Conservation (phyloP, 92 coral and sea anemone genomes). For the Porites cylindrica region DNA sequence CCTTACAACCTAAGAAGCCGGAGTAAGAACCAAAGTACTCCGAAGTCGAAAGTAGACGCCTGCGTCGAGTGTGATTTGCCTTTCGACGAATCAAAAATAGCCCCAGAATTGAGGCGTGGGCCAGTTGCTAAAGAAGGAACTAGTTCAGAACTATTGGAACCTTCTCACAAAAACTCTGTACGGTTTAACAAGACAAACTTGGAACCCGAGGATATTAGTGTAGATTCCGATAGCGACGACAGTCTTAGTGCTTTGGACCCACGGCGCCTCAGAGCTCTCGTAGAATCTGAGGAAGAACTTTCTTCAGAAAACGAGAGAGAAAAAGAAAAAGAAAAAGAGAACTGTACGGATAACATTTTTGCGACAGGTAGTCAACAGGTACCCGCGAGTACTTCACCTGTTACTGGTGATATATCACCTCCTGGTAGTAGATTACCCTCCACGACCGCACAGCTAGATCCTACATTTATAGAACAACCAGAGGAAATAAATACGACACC, state of each 20-base stretch:
- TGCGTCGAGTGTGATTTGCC: slow-evolving; percentile 34
- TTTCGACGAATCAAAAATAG: slow-evolving; percentile 24
- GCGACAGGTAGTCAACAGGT: too few relatives aligned
- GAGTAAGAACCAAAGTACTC: not conserved
- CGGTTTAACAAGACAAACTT: not conserved
- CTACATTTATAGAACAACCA: too few relatives aligned
- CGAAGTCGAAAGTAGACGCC: slow-evolving; percentile 13
- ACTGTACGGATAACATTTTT: not conserved
- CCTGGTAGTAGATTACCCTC: too few relatives aligned
- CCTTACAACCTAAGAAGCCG: not conserved
- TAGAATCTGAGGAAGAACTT: too few relatives aligned
- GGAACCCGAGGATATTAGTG: slow-evolving; percentile 5
- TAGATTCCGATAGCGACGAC: not conserved
- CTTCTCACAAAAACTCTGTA: not conserved
- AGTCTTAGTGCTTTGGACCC: not conserved
- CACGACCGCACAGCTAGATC: too few relatives aligned
- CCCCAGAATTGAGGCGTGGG: slow-evolving; percentile 12
- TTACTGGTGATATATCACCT: not conserved
- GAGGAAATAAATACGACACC: too few relatives aligned
- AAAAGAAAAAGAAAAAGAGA: too few relatives aligned
- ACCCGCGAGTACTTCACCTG: too few relatives aligned
- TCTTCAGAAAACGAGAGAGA: too few relatives aligned
- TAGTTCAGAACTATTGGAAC: not conserved
- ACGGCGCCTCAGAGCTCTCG: too few relatives aligned
- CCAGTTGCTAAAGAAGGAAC: not conserved